Evolutionary conservation across 2,888 invertebrate species (phyloP).

Genomic region (Muschampia plurimacula): DNA sequence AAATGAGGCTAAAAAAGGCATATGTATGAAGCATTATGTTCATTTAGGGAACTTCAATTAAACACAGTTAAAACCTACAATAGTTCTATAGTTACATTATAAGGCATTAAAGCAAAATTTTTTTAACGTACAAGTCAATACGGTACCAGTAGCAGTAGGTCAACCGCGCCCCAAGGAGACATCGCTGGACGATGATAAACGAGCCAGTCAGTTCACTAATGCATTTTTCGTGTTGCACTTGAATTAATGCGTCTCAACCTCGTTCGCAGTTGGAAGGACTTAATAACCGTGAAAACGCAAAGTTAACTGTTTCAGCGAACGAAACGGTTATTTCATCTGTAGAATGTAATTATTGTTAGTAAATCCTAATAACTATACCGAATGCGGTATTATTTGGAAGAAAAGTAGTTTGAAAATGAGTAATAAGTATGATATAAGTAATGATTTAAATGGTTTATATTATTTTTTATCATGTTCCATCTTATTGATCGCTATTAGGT

Average conservation of each 20-base stretch:
- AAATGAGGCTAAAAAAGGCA: too few species aligned
- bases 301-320: constrained; percentile 19
- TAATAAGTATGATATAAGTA: too few species aligned
- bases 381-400: too few species aligned
- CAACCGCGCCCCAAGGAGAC: constrained; percentile 48
- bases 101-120: not conserved
- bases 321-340: not conserved
- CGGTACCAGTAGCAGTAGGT: not conserved
- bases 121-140: constrained; percentile 3
- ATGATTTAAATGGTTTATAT: too few species aligned
- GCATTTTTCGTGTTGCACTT: constrained; percentile 86
- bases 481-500: too few species aligned
- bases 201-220: constrained; percentile 68
- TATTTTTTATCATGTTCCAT: too few species aligned
- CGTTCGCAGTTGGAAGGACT: constrained; percentile 46
- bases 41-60: not conserved
- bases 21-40: too few species aligned
- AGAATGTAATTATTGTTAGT: not conserved
- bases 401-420: too few species aligned
- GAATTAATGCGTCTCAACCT: constrained; percentile 77
- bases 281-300: constrained; percentile 61
- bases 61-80: not conserved
- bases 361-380: too few species aligned
- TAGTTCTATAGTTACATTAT: not conserved
- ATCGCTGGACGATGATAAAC: constrained; percentile 72